These are phyloP conservation scores for Galbula dea DNA, from an alignment of 2,113 vertebrate species.

Conservation along the genomic window DNA sequence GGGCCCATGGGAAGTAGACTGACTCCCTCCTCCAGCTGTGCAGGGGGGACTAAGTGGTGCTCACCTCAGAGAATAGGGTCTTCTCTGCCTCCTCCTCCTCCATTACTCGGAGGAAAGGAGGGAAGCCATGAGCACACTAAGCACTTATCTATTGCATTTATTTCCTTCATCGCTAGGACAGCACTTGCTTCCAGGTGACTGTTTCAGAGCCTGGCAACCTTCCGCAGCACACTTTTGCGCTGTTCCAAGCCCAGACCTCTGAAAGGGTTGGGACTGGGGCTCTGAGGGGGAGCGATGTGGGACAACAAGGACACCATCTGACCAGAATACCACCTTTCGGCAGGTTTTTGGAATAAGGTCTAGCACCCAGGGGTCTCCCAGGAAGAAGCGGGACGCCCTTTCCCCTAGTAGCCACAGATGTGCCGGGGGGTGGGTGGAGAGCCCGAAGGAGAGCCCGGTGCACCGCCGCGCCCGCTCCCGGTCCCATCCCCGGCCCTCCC, in stretches of 20 bases:
- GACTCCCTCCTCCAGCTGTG: background rate
- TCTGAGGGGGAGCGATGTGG: background rate
- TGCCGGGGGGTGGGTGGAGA: background rate
- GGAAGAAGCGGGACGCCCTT: accelerated
- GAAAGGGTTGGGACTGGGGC: too few species aligned
- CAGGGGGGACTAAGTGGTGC: background rate
- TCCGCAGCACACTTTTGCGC: background rate
- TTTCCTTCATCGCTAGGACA: background rate
- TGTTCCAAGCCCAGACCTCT: background rate
- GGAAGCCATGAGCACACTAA: accelerated
- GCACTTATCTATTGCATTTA: background rate
- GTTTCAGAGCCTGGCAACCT: background rate
- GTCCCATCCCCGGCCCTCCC: background rate
- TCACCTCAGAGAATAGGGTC: background rate
- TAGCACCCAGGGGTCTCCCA: background rate
- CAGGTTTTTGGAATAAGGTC: background rate
- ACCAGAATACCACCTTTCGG: background rate
- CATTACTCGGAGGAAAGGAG: background rate
- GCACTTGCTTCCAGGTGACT: background rate
- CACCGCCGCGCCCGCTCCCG: background rate
- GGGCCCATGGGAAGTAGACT: accelerated
- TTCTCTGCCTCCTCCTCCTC: background rate
- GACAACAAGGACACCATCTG: too few species aligned
- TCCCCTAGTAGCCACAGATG: too few species aligned
- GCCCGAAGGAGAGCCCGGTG: background rate